These are phyloP conservation scores for Adelosebastes latens DNA, from an alignment of 2,797 vertebrate genomes.

Conservation along the genomic window DNA sequence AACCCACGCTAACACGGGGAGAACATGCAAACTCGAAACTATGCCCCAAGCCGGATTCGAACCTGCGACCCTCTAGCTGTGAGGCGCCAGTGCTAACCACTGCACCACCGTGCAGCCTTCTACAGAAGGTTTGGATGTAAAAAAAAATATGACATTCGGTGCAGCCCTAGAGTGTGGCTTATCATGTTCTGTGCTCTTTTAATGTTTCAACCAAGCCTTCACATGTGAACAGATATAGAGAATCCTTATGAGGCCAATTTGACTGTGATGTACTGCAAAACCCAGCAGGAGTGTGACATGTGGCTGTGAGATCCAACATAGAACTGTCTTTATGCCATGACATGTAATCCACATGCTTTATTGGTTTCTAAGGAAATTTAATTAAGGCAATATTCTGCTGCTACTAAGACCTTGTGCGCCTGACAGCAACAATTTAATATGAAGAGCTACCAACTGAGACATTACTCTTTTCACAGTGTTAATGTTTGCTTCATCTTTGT, in stretches of 20 bases:
- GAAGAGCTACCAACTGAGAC: background rate
- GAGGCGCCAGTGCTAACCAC: no score
- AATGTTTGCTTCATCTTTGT: background rate
- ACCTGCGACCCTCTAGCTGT: no score
- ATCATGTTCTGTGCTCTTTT: background rate
- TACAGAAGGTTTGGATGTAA: background rate
- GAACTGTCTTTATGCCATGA: background rate
- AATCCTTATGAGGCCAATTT: background rate
- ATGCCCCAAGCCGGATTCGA: no score
- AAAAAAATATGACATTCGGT: no score
- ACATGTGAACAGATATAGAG: background rate
- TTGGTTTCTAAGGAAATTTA: conserved; percentile 16
- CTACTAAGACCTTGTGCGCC: background rate
- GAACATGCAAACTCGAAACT: no score
- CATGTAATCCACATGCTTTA: background rate
- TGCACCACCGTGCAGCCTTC: no score
- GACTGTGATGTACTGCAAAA: background rate
- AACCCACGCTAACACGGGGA: no score
- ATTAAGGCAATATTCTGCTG: conserved; percentile 14
- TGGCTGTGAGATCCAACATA: background rate
- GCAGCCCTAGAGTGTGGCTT: background rate
- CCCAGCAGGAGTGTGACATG: background rate
- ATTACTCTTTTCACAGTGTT: background rate
- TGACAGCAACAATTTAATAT: conserved; percentile 11
- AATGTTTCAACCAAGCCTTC: background rate